phyloP scores from a whole-genome alignment of 2,113 vertebrate genomes.

The Oncorhynchus kisutch region DNA sequence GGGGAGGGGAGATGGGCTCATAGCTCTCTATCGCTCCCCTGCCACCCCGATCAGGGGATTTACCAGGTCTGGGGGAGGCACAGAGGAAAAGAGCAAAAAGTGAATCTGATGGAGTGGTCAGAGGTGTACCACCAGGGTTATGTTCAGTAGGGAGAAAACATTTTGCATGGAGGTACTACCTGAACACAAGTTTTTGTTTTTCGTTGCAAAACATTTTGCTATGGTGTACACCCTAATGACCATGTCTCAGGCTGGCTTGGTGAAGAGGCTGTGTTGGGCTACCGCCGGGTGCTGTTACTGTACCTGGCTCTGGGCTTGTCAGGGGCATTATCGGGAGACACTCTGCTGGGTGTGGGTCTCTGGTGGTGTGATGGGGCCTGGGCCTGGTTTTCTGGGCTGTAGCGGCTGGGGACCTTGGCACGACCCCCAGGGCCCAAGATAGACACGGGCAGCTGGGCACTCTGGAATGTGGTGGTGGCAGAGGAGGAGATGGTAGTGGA shows the following conservation, averaged over 20 bases:
- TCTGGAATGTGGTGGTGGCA: constrained; percentile 83
- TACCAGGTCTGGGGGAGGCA: constrained; percentile 81
- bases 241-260: too few species aligned
- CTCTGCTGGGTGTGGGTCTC: constrained; percentile 79
- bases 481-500: constrained; percentile 65
- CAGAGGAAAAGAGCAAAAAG: constrained; percentile 14
- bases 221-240: too few species aligned
- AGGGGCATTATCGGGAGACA: constrained; percentile 87
- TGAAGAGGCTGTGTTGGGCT: not conserved
- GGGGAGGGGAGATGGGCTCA: constrained; percentile 95
- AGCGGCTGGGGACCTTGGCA: constrained; percentile 83
- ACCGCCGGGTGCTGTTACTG: not conserved
- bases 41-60: constrained; percentile 91
- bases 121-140: too few species aligned
- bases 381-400: constrained; percentile 87
- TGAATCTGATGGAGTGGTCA: not conserved
- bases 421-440: constrained; percentile 69
- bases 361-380: constrained; percentile 73
- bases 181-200: not conserved
- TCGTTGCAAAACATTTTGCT: too few species aligned
- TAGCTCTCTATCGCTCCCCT: constrained; percentile 85
- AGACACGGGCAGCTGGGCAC: constrained; percentile 62
- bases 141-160: not conserved
- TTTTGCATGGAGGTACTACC: too few species aligned
- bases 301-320: constrained; percentile 92